Conservation (phyloP, 2,113 vertebrate genomes). For the Thinocorus orbignyianus region DNA sequence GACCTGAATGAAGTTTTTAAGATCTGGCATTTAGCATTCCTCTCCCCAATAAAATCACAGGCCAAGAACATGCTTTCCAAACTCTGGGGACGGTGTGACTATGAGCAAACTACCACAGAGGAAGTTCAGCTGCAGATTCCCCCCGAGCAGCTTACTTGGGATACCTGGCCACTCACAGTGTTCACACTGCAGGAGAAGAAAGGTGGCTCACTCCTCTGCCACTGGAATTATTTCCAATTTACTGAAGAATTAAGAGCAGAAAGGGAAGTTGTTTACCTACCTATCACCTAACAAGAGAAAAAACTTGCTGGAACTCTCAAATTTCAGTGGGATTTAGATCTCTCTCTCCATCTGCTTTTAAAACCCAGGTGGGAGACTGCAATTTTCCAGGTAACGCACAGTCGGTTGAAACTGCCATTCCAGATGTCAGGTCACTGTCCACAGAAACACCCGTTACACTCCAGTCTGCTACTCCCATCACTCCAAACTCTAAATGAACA, state of each 20-base stretch:
- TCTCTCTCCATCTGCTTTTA: not conserved
- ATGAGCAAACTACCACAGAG: not conserved
- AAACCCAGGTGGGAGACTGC: not conserved
- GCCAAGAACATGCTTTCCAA: not conserved
- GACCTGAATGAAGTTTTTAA: no score
- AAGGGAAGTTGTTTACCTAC: not conserved
- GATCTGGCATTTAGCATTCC: not conserved
- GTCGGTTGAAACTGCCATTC: not conserved
- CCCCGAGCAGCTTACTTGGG: not conserved
- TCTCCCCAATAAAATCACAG: not conserved
- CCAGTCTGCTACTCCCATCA: not conserved
- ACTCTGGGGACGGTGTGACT: not conserved
- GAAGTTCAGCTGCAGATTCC: accelerated
- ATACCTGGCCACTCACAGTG: not conserved
- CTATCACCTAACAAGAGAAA: not conserved
- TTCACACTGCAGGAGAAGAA: not conserved
- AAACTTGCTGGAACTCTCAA: not conserved
- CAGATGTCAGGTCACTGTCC: accelerated
- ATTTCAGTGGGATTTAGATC: not conserved
- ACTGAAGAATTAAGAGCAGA: not conserved
- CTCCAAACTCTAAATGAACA: not conserved
- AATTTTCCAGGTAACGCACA: accelerated
- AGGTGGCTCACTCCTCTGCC: not conserved
- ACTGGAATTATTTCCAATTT: not conserved
- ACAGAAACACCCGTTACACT: not conserved